Conservation (phyloP, 2,113 vertebrate species). For the Sylvilagus bachmani region DNA sequence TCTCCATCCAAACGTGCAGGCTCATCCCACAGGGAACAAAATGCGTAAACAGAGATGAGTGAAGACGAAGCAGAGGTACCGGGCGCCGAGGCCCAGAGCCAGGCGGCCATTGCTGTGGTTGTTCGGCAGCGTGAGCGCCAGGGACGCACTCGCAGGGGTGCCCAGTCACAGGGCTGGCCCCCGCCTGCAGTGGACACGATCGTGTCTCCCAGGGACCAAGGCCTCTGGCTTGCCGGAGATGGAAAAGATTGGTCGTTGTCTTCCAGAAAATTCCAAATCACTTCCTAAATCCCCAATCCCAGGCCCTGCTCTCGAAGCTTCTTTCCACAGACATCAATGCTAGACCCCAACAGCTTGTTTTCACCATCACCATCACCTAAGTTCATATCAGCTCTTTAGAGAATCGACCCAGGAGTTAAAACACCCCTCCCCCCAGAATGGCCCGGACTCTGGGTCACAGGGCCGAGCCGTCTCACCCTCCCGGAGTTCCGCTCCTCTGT, state of each 20-base stretch:
- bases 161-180: no score
- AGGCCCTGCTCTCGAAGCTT: background rate
- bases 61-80: background rate
- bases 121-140: no score
- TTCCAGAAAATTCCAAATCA: background rate
- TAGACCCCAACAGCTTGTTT: background rate
- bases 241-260: background rate
- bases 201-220: background rate
- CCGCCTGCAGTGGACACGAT: background rate
- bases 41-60: background rate
- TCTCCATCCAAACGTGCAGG: background rate
- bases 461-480: background rate
- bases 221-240: background rate
- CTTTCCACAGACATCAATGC: background rate
- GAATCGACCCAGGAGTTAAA: background rate
- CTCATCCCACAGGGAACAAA: background rate
- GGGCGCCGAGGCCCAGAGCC: no score
- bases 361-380: background rate
- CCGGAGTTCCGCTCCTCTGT: no score
- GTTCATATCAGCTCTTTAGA: background rate
- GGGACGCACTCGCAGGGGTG: no score
- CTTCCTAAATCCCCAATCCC: background rate
- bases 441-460: slow-evolving; percentile 13
- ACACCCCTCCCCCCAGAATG: background rate
- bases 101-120: no score